These are phyloP conservation scores for Lathronympha strigana DNA, from an alignment of 2,888 invertebrate genomes.

Conservation along the genomic window DNA sequence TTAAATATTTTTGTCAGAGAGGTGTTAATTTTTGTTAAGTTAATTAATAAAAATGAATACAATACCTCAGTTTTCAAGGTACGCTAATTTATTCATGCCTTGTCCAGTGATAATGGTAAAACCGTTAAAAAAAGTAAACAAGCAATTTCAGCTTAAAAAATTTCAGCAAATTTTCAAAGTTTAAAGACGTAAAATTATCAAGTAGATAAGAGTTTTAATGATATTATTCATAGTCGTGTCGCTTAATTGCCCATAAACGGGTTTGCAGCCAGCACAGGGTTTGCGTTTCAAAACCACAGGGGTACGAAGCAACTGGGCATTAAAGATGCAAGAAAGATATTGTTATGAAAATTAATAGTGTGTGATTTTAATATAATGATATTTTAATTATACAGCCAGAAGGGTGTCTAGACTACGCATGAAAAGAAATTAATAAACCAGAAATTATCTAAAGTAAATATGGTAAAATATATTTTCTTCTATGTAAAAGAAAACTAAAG, in stretches of 20 bases:
- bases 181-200: background rate
- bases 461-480: no score
- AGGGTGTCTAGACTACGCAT: no score
- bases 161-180: no score
- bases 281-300: slow-evolving; percentile 2
- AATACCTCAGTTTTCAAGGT: no score
- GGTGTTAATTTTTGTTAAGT: background rate
- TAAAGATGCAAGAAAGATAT: background rate
- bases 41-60: no score
- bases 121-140: no score
- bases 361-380: background rate
- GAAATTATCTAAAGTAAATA: no score
- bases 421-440: no score
- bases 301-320: slow-evolving; percentile 1
- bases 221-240: slow-evolving; percentile 21
- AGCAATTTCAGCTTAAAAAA: no score
- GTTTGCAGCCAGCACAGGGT: slow-evolving; percentile 17
- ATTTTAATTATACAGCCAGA: background rate
- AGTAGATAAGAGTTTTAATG: background rate
- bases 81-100: slow-evolving; percentile 9
- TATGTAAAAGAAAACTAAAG: no score
- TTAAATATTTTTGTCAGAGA: background rate
- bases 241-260: slow-evolving; percentile 17
- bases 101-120: no score
- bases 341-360: background rate